A percentile compares a stretch with the other conserved stretches of the same genome.
Evolutionary conservation across 2,797 vertebrate species (phyloP).

Genomic region (Pampus argenteus): DNA sequence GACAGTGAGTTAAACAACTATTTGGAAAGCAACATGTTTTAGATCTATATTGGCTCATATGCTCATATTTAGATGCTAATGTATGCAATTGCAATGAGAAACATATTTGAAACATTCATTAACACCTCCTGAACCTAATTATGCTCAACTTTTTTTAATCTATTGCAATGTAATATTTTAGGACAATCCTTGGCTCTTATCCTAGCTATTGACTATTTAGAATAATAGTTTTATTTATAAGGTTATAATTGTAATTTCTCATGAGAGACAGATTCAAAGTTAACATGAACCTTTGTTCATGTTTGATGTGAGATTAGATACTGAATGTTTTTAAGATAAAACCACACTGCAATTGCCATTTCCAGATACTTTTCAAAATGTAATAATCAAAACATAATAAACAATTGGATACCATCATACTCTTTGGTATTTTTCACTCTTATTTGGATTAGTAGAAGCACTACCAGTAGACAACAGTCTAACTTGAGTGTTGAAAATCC

Average conservation of each 20-base stretch:
- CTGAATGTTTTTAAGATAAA: not conserved
- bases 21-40: slow-evolving; percentile 20
- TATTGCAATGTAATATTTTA: slow-evolving; percentile 2
- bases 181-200: no score
- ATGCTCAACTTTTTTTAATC: slow-evolving; percentile 20
- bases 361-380: not conserved
- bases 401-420: not conserved
- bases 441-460: not conserved
- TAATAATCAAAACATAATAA: not conserved
- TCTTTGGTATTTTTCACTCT: not conserved
- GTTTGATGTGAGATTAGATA: not conserved
- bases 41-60: slow-evolving; percentile 3
- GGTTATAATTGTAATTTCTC: not conserved
- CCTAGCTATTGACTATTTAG: no score
- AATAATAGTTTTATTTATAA: no score
- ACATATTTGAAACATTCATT: slow-evolving; percentile 38
- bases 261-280: not conserved
- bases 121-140: slow-evolving; percentile 34
- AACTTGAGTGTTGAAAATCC: not conserved
- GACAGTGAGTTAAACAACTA: slow-evolving; percentile 27
- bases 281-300: not conserved
- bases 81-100: slow-evolving; percentile 12
- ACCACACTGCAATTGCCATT: not conserved
- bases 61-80: slow-evolving; percentile 37
- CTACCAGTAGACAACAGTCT: not conserved